These are phyloP conservation scores for Scytalopus superciliaris DNA, from an alignment of 2,113 vertebrate species.

Conservation along the genomic window DNA sequence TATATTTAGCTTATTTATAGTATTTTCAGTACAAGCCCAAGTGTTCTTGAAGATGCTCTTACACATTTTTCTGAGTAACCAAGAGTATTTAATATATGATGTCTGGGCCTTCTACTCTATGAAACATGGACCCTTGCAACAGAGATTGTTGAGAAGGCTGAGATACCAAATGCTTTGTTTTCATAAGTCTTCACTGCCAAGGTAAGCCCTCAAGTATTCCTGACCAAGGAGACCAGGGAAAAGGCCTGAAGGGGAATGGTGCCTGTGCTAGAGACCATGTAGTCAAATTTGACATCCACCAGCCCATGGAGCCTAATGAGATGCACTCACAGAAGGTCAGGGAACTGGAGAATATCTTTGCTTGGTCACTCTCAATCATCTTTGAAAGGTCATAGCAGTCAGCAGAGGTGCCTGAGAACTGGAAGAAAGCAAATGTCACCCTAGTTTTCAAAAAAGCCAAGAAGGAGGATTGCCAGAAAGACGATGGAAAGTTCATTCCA, in stretches of 20 bases:
- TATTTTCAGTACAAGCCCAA: background rate
- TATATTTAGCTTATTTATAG: too few species aligned
- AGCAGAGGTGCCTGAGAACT: background rate
- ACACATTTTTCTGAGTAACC: background rate
- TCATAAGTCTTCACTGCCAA: background rate
- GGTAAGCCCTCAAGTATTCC: background rate
- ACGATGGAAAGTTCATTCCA: background rate
- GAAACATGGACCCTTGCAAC: background rate
- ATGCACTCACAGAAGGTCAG: background rate
- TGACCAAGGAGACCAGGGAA: background rate
- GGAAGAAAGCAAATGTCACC: background rate
- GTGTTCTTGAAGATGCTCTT: background rate
- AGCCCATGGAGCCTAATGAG: too few species aligned
- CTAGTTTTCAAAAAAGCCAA: background rate
- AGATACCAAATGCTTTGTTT: background rate
- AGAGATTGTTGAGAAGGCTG: background rate
- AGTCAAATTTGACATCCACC: background rate
- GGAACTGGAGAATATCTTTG: background rate
- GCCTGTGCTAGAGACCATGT: background rate
- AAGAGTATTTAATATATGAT: background rate
- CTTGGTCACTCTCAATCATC: background rate
- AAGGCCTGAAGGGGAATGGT: background rate
- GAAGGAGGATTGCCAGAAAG: too few species aligned
- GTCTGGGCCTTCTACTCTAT: accelerated
- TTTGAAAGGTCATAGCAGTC: background rate